phyloP scores from a whole-genome alignment of 2,888 invertebrate species.

The Rambutsinella grinnellia region DNA sequence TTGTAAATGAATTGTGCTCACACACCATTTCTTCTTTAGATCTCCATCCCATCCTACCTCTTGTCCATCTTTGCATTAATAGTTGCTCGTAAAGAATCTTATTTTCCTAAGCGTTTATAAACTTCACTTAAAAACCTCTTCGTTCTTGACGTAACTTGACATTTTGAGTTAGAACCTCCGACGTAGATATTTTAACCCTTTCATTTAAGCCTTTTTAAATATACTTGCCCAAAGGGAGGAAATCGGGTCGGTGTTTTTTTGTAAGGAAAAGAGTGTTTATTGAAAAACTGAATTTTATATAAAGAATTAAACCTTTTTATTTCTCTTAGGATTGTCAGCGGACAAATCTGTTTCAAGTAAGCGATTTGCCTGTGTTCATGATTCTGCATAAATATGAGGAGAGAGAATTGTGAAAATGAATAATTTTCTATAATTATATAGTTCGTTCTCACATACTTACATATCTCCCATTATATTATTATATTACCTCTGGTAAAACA shows the following conservation, averaged over 20 bases:
- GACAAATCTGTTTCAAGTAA: conserved; percentile 30
- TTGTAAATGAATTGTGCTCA: background rate
- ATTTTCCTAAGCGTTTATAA: too few relatives aligned
- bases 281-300: conserved; percentile 2
- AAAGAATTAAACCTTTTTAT: conserved; percentile 15
- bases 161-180: conserved; percentile 35
- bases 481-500: background rate
- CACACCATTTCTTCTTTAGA: conserved; percentile 2
- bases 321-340: conserved; percentile 36
- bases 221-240: background rate
- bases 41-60: background rate
- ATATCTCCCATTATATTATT: background rate
- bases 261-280: too few relatives aligned
- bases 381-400: background rate
- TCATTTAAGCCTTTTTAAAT: conserved; percentile 25
- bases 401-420: background rate
- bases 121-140: conserved; percentile 23
- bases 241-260: conserved; percentile 22
- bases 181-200: conserved; percentile 13
- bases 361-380: background rate
- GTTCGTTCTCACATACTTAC: background rate
- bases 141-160: conserved; percentile 44
- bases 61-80: too few relatives aligned
- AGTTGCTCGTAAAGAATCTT: conserved; percentile 9
- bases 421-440: conserved; percentile 8